Conservation (phyloP, 1,140 invertebrate species). For the Drosophila parvula region DNA sequence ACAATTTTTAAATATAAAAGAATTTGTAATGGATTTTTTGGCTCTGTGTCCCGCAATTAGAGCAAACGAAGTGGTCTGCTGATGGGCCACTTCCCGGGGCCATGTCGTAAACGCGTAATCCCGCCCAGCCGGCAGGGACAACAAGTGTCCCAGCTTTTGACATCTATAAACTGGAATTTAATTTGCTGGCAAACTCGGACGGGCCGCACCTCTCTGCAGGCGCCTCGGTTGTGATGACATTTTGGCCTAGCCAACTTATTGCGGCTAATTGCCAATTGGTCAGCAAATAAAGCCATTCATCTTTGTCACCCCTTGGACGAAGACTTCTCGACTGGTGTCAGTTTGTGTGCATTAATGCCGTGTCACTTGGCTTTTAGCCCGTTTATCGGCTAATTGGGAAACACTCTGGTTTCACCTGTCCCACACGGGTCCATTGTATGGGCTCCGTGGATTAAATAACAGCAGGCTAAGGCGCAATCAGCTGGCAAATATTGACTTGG, state of each 20-base stretch:
- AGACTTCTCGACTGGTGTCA: conserved; percentile 11
- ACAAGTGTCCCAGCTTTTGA: conserved; percentile 63
- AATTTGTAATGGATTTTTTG: background rate
- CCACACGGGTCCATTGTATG: background rate
- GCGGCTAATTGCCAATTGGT: conserved; percentile 60
- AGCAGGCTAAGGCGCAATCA: conserved; percentile 13
- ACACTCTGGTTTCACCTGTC: conserved; percentile 22
- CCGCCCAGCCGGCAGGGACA: conserved; percentile 40
- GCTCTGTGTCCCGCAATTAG: conserved; percentile 40
- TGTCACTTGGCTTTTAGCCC: conserved; percentile 21
- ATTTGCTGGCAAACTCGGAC: conserved; percentile 37
- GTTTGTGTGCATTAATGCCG: conserved; percentile 17
- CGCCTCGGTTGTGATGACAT: conserved; percentile 47
- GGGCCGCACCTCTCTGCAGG: conserved; percentile 34
- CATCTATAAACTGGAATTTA: conserved; percentile 70
- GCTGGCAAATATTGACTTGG: conserved; percentile 44
- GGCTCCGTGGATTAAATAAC: conserved; percentile 25
- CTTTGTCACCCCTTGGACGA: conserved; percentile 56
- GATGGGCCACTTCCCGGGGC: conserved; percentile 33
- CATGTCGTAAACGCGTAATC: conserved; percentile 34
- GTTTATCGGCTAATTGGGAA: conserved; percentile 46
- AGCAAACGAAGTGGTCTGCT: conserved; percentile 25
- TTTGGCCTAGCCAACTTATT: conserved; percentile 50
- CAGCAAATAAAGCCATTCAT: conserved; percentile 59
- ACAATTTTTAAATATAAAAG: too few relatives aligned